These are phyloP conservation scores for Anolis carolinensis DNA, from an alignment of 2,113 vertebrate species.

Conservation along the genomic window DNA sequence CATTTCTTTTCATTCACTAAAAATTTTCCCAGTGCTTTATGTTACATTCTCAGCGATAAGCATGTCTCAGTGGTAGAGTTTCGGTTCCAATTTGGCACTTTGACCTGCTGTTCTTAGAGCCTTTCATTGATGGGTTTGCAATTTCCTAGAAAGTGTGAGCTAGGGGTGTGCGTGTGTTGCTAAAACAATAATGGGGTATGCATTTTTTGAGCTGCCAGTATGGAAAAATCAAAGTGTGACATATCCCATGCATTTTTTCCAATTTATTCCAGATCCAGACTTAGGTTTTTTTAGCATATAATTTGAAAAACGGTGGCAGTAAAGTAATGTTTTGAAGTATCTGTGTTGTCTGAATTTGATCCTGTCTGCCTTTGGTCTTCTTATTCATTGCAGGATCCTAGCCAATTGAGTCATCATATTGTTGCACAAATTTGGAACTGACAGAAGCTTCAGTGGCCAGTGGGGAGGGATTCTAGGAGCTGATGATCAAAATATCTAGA, in stretches of 20 bases:
- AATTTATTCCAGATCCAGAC: background rate
- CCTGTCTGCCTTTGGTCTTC: too few species aligned
- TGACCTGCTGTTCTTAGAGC: background rate
- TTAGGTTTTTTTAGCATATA: background rate
- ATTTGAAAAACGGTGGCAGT: background rate
- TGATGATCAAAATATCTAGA: too few species aligned
- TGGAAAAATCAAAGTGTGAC: background rate
- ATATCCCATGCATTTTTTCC: background rate
- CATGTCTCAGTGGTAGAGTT: background rate
- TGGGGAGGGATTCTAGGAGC: too few species aligned
- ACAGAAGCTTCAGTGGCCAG: too few species aligned
- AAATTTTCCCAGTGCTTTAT: slow-evolving; percentile 22
- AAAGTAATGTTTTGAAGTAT: background rate
- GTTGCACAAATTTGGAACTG: too few species aligned
- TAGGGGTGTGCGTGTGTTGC: background rate
- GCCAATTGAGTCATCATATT: background rate
- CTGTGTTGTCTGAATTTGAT: background rate
- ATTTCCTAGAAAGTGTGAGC: slow-evolving; percentile 7
- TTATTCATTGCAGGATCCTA: background rate
- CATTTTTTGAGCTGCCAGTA: background rate
- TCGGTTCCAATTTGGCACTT: slow-evolving; percentile 25
- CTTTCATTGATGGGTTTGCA: slow-evolving; percentile 23
- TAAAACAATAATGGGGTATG: background rate
- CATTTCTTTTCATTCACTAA: slow-evolving; percentile 34
- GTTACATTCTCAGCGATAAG: slow-evolving; percentile 27